These are phyloP conservation scores for Schizotus pectinicornis DNA, from an alignment of 2,888 invertebrate species.

Conservation along the genomic window DNA sequence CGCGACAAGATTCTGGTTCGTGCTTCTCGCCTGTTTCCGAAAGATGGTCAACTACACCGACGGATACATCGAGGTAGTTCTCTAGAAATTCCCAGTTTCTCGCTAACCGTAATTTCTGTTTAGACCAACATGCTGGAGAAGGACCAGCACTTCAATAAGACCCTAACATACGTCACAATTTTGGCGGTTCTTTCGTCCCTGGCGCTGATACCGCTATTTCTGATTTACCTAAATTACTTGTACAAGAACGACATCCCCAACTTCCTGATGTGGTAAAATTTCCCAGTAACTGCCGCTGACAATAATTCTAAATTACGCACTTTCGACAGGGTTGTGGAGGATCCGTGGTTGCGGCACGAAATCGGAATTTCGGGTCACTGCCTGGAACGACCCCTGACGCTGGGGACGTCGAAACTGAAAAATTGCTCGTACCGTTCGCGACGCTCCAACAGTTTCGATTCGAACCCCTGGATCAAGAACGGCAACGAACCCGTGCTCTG, in stretches of 20 bases:
- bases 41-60: slow-evolving; percentile 33
- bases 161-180: slow-evolving; percentile 36
- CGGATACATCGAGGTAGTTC: slow-evolving; percentile 35
- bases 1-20: slow-evolving; percentile 47
- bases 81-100: not conserved
- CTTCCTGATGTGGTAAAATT: slow-evolving; percentile 50
- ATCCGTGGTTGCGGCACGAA: slow-evolving; percentile 65
- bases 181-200: slow-evolving; percentile 36
- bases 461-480: slow-evolving; percentile 32
- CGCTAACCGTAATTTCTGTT: slow-evolving; percentile 17
- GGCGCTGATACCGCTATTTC: slow-evolving; percentile 41
- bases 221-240: slow-evolving; percentile 39
- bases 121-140: slow-evolving; percentile 30
- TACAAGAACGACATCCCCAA: slow-evolving; percentile 47
- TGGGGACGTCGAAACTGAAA: slow-evolving; percentile 36
- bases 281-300: not conserved
- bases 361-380: slow-evolving; percentile 69
- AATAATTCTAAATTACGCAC: slow-evolving; percentile 7
- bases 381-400: slow-evolving; percentile 59
- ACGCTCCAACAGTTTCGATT: slow-evolving; percentile 51
- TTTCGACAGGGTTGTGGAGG: slow-evolving; percentile 63
- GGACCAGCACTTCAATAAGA: slow-evolving; percentile 37
- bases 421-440: slow-evolving; percentile 47
- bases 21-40: slow-evolving; percentile 42
- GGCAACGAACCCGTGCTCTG: slow-evolving; percentile 20